Conservation (phyloP, 1,140 invertebrate genomes). For the Drosophila biarmipes region DNA sequence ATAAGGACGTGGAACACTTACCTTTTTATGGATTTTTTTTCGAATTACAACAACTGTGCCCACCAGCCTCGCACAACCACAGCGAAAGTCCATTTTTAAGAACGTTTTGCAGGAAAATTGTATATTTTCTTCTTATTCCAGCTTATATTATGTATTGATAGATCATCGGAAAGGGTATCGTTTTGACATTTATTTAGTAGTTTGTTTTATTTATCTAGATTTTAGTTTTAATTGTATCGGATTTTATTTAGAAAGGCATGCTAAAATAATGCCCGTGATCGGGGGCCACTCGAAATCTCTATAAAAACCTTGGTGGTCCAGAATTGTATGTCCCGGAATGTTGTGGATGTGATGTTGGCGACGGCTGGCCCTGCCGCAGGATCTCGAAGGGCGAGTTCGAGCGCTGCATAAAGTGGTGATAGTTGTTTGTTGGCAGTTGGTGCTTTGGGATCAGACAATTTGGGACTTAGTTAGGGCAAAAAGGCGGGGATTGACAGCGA, state of each 20-base stretch:
- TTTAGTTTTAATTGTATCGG: slow-evolving; percentile 55
- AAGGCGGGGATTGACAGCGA: not conserved
- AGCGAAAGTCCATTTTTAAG: not conserved
- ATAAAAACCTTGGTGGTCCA: slow-evolving; percentile 83
- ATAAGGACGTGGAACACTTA: no score
- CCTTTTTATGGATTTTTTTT: no score
- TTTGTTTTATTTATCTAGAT: slow-evolving; percentile 56
- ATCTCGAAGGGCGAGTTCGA: slow-evolving; percentile 79
- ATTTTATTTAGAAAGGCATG: slow-evolving; percentile 78
- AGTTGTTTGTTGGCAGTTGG: slow-evolving; percentile 75
- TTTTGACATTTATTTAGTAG: slow-evolving; percentile 41
- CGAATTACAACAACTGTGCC: not conserved
- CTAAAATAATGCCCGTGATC: slow-evolving; percentile 80
- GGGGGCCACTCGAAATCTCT: slow-evolving; percentile 80
- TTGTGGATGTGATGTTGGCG: slow-evolving; percentile 68
- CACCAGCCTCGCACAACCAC: not conserved
- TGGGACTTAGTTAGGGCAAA: not conserved
- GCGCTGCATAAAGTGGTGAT: slow-evolving; percentile 79
- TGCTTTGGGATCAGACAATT: slow-evolving; percentile 39
- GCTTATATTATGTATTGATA: slow-evolving; percentile 10
- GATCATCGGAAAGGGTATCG: slow-evolving; percentile 8
- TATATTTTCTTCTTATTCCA: slow-evolving; percentile 12
- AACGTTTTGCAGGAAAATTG: slow-evolving; percentile 5
- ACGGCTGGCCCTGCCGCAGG: slow-evolving; percentile 71
- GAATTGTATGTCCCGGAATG: slow-evolving; percentile 80